Conservation (phyloP, 2,113 vertebrate species). For the Bubo blakistoni region DNA sequence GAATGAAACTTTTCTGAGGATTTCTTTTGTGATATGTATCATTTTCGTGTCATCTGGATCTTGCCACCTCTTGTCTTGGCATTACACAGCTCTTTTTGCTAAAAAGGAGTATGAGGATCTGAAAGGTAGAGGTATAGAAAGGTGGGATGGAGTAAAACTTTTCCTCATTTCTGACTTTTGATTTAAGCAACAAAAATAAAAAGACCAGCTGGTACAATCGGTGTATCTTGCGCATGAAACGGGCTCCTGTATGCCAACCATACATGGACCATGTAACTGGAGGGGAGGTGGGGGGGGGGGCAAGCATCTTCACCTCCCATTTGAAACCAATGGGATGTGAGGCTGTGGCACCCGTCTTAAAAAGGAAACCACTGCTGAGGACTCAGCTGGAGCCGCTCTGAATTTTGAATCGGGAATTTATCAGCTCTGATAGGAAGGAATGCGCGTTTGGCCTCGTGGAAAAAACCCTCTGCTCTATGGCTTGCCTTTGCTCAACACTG, state of each 20-base stretch:
- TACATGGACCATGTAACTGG: neutral
- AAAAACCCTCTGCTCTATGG: neutral
- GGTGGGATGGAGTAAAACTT: neutral
- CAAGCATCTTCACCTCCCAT: neutral
- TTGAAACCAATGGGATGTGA: neutral
- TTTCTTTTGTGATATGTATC: neutral
- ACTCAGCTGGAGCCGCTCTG: neutral
- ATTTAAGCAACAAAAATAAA: neutral
- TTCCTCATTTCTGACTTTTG: neutral
- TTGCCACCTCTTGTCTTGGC: neutral
- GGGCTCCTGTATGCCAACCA: neutral
- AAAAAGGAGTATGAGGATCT: neutral
- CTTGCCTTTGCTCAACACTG: neutral
- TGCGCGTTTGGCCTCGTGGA: neutral
- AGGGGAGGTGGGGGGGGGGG: fast-evolving
- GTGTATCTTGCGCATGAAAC: neutral
- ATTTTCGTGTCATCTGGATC: neutral
- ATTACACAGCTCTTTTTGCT: neutral
- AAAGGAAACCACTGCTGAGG: neutral
- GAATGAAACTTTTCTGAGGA: neutral
- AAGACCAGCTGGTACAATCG: neutral
- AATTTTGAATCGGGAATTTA: conserved; percentile 5
- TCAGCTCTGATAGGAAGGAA: neutral
- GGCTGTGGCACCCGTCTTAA: neutral
- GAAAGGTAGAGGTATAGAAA: neutral